Evolutionary conservation across 2,797 vertebrate species (phyloP).

Genomic region (Alca torda): DNA sequence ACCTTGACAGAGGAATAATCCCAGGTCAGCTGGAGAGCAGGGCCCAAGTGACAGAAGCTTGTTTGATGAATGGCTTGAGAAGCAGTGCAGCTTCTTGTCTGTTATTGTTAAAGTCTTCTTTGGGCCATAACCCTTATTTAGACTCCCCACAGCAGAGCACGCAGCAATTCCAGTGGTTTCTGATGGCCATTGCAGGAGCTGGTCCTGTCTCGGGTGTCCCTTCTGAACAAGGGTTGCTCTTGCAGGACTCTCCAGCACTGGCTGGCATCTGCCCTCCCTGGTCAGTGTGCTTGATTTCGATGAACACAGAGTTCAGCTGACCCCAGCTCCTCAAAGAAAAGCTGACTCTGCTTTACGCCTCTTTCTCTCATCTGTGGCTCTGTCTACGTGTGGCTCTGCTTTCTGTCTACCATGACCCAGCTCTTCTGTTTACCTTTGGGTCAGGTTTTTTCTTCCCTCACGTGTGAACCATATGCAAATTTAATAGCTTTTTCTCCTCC

Average conservation of each 20-base stretch:
- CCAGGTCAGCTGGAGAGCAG: not conserved
- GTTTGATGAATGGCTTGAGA: not conserved
- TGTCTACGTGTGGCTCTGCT: fast-evolving
- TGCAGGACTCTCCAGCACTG: not conserved
- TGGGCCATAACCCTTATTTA: not conserved
- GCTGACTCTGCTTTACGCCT: not conserved
- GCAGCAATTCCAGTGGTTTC: not conserved
- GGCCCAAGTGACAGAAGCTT: too few species aligned
- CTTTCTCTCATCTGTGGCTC: not conserved
- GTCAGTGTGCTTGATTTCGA: not conserved
- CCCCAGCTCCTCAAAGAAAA: not conserved
- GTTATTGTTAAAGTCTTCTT: fast-evolving
- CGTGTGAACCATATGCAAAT: not conserved
- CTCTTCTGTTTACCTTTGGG: not conserved
- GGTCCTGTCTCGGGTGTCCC: not conserved
- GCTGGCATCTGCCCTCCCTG: not conserved
- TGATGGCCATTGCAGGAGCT: not conserved
- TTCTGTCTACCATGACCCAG: not conserved
- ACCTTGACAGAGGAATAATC: not conserved
- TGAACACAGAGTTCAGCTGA: not conserved
- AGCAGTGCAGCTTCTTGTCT: not conserved
- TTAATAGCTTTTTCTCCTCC: not conserved
- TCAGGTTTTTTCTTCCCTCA: not conserved
- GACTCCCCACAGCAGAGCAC: not conserved
- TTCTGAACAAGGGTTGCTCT: not conserved